A percentile compares a stretch with the other conserved stretches of the same genome.
phyloP scores from a whole-genome alignment of 2,888 invertebrate genomes.

The Anoncus sp. region DNA sequence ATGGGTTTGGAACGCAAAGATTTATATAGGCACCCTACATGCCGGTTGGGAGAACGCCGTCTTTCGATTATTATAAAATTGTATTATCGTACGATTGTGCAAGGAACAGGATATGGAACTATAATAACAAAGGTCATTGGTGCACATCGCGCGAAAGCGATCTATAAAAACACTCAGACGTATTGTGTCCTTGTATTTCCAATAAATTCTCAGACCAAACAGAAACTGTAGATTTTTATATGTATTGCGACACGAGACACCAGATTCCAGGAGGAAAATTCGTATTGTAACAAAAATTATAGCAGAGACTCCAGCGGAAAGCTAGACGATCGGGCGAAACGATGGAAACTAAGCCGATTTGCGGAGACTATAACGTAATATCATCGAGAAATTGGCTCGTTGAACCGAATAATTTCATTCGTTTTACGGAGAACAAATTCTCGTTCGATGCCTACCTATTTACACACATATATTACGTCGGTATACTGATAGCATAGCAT shows the following conservation, averaged over 20 bases:
- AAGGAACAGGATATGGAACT: background rate
- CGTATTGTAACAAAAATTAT: background rate
- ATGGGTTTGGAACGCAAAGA: background rate
- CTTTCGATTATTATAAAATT: background rate
- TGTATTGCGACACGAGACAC: background rate
- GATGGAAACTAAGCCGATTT: constrained; percentile 13
- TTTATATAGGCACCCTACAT: background rate
- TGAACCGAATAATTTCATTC: constrained; percentile 74
- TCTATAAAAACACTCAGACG: background rate
- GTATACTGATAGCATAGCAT: constrained; percentile 29
- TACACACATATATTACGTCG: constrained; percentile 9
- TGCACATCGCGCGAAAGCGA: background rate
- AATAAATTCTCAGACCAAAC: constrained; percentile 5
- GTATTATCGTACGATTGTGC: background rate
- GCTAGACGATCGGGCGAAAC: constrained; percentile 1
- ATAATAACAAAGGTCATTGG: background rate
- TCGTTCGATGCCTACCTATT: constrained; percentile 23
- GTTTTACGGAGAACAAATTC: constrained; percentile 54
- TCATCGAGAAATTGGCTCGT: constrained; percentile 66
- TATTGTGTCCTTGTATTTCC: background rate
- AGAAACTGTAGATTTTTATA: background rate
- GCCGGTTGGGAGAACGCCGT: background rate
- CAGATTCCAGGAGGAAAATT: background rate
- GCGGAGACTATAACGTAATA: constrained; percentile 14
- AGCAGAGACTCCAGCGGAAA: background rate